Conservation (phyloP, 2,888 invertebrate species). For the Micoletzkya japonica region DNA sequence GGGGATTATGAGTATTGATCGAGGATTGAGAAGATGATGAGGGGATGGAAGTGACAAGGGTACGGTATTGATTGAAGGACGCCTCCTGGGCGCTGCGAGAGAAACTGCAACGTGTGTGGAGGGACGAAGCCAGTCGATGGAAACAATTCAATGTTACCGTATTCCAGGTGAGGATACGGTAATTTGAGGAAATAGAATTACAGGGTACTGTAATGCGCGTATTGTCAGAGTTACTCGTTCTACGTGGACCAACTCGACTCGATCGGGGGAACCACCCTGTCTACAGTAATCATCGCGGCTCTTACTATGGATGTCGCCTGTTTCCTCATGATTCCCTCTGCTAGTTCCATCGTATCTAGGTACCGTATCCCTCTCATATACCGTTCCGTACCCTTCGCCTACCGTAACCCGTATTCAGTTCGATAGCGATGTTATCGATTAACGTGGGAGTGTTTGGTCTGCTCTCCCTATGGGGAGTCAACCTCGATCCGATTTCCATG, state of each 20-base stretch:
- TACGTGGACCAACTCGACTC: constrained; percentile 54
- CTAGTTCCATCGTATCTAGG: constrained; percentile 43
- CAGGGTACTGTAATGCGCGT: background rate
- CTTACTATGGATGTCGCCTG: constrained; percentile 53
- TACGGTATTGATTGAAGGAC: constrained; percentile 13
- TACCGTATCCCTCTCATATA: background rate
- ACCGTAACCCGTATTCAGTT: constrained; percentile 30
- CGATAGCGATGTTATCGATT: constrained; percentile 51
- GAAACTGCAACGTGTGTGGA: constrained; percentile 48
- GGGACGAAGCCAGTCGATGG: constrained; percentile 42
- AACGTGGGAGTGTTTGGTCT: constrained; percentile 54
- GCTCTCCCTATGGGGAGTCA: constrained; percentile 49
- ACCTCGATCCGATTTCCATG: constrained; percentile 54
- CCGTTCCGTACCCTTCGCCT: too few relatives aligned
- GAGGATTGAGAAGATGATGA: background rate
- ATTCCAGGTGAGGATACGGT: constrained; percentile 41
- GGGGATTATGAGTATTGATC: too few relatives aligned
- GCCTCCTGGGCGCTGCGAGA: constrained; percentile 27
- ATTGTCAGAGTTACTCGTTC: constrained; percentile 48
- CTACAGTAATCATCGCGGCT: constrained; percentile 49
- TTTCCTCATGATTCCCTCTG: constrained; percentile 49
- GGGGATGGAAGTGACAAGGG: background rate
- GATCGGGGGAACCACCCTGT: constrained; percentile 45
- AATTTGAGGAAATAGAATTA: background rate
- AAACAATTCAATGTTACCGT: constrained; percentile 48